Base-by-base conservation (phyloP, 2,113 vertebrate species). In the Leptodactylus fuscus region DNA sequence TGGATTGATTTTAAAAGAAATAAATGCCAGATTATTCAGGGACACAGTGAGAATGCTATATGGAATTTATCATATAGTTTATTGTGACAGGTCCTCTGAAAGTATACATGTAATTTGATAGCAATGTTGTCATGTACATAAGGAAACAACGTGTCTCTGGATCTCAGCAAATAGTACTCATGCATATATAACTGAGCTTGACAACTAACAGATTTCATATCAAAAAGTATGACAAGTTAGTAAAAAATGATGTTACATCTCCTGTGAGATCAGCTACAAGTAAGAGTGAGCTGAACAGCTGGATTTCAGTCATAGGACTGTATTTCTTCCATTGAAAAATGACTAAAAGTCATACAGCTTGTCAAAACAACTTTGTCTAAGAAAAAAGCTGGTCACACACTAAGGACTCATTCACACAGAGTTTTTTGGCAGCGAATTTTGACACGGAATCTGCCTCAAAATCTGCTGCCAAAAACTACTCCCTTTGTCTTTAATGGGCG, bases 241-340 rank as follows among this genome's bases (percentile, higher is more conserved):
- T 81, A 24, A 81, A 81, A 81, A 67, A 51, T 67, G 38, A 32
- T 49, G 27, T 69, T 10, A 81, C 44, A 32, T 38, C 79, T 81
- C 79, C 60, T 24, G 1, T 46, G 41, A 32, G 58, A 48, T 32
- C 38, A 67, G 60, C 18, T 62, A 46, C 44, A 48, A 15, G 46
- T 65, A 34, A 48, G 27, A 81, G 60, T 32, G 60, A 81, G 44
- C 38, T 22, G n/a, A 81, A 81, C 79, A 81, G 60, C 79, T 81
- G 79, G 20, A 36, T 58, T 53, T 36, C 49, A 34, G 24, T 65
- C 15, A 60, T 29, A 29, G 6, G 46, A 38, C 29, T 24, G 13
- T 11, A 62, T 62, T 27, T 27, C 24, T 2, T 62, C 3, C 58
- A 62, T 62, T 24, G n/a, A 73, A 12, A 6, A 10, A 71, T 1